Base-by-base conservation (phyloP, 2,113 vertebrate genomes). In the Pyxicephalus adspersus region DNA sequence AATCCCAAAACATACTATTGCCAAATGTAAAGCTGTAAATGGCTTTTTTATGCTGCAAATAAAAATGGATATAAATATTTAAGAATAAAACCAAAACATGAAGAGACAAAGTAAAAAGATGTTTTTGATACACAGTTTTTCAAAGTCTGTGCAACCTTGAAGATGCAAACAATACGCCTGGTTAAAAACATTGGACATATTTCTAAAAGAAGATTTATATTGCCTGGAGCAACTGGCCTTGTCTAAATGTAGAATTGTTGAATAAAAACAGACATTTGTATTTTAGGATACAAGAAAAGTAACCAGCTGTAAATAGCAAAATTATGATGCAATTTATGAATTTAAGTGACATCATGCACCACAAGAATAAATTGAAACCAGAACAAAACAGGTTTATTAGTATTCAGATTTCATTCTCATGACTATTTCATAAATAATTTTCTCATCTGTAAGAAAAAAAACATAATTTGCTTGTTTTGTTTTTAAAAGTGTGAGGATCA, bases 221-320 rank as follows among this genome's bases (percentile, higher is more conserved):
- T 57, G 76, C 29, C 38, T 65, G 34, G 38, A 29, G 58, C 50
- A 77, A 52, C 38, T 26, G 4, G 16, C 74, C 38, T 64, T 76
- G 38, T 76, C 60, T 25, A 26, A 45, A 64, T 76, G 15, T 54
- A 57, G 4, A 38, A 7, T 28, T 78, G 76, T 57, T 54, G 63
- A 78, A 66, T 55, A 78, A 78, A 77, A 57, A 26, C 76, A 78
- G 63, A 67, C 50, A 57, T 52, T 78, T 64, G n/a, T 57, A 63
- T 66, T 78, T 54, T n/a, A 52, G 63, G 45, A 57, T 25, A 78
- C 29, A 66, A 34, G 64, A 66, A 67, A 61, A 66, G 51, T 66
- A 78, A 52, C 61, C 61, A 78, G 63, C 63, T 57, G 26, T 31
- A 55, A 65, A 78, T 57, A 66, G n/a, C 61, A 65, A 78, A 66